A percentile compares a stretch with the other conserved stretches of the same genome.
phyloP scores from a whole-genome alignment of 2,113 vertebrate species.

The Triplophysa dalaica region DNA sequence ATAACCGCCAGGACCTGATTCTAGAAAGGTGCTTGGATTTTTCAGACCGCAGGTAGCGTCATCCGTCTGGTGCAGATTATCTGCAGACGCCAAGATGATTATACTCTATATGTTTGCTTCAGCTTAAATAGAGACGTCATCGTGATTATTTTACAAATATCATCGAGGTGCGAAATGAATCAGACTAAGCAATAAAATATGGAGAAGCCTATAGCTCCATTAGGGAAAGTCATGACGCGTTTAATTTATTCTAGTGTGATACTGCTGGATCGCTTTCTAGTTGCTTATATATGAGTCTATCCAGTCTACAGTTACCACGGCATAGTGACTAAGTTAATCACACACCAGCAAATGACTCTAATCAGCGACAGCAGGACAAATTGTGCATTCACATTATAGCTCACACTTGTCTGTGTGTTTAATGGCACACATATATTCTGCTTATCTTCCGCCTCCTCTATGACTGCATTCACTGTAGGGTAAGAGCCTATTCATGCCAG shows the following conservation, averaged over 20 bases:
- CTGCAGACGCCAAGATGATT: background rate
- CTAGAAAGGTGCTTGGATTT: background rate
- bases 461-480: background rate
- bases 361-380: background rate
- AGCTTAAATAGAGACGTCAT: slow-evolving; percentile 14
- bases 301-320: background rate
- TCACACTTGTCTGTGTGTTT: background rate
- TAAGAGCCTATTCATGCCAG: background rate
- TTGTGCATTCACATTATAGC: background rate
- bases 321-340: slow-evolving; percentile 3
- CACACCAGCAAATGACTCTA: slow-evolving; percentile 1
- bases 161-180: slow-evolving; percentile 10
- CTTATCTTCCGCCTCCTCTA: background rate
- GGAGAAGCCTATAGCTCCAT: background rate
- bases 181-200: slow-evolving; percentile 21
- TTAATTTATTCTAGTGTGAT: background rate
- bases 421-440: background rate
- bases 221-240: background rate
- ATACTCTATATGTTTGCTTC: background rate
- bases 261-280: background rate
- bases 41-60: background rate
- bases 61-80: background rate
- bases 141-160: background rate
- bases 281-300: background rate
- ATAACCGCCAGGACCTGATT: background rate